Conservation (phyloP, 2,888 invertebrate genomes). For the Ectemnius cavifrons region DNA sequence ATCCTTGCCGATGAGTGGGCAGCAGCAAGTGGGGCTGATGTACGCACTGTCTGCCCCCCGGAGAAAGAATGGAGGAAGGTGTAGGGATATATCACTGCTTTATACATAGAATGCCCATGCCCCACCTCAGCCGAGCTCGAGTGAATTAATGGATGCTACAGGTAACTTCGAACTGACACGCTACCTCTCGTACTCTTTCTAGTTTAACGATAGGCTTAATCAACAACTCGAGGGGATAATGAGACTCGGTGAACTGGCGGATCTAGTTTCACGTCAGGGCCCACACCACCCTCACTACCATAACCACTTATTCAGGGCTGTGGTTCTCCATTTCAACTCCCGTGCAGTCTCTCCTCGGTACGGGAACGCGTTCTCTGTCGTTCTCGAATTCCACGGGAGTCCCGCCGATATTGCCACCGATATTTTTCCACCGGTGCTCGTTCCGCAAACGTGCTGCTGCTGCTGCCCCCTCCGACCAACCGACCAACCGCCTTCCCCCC, state of each 20-base stretch:
- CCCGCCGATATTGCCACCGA: no score
- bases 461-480: no score
- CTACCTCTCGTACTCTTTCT: constrained; percentile 52
- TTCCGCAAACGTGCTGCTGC: background rate
- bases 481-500: no score
- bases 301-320: constrained; percentile 20
- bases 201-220: constrained; percentile 46
- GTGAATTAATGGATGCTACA: constrained; percentile 14
- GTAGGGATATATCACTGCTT: constrained; percentile 8
- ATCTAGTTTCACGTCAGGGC: constrained; percentile 10
- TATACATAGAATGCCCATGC: constrained; percentile 10
- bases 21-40: no score
- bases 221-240: constrained; percentile 27
- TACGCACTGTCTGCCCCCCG: no score
- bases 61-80: constrained; percentile 19
- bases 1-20: background rate
- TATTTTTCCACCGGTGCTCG: background rate
- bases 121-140: constrained; percentile 15
- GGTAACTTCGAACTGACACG: constrained; percentile 47
- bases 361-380: background rate
- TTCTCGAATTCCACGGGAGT: no score
- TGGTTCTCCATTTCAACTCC: background rate
- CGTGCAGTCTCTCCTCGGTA: background rate
- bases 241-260: background rate
- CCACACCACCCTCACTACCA: background rate